Evolutionary conservation across 2,797 vertebrate genomes (phyloP).

Genomic region (Neosalanx taihuensis): DNA sequence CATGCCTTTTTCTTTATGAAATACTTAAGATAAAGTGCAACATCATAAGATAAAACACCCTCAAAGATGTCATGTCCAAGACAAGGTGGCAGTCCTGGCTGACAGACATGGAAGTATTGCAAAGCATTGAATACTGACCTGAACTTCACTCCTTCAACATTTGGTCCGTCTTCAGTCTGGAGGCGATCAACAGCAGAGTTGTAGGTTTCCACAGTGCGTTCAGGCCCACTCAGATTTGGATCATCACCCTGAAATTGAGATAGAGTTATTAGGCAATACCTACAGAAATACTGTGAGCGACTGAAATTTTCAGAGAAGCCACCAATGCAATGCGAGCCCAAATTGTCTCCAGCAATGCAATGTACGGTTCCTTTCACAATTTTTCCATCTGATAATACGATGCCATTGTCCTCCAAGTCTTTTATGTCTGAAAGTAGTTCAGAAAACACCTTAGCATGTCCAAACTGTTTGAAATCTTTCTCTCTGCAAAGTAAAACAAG

Average conservation of each 20-base stretch:
- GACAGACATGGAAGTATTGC: constrained; percentile 35
- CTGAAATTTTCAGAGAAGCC: constrained; percentile 36
- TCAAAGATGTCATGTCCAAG: constrained; percentile 37
- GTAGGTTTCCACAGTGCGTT: constrained; percentile 17
- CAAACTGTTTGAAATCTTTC: constrained; percentile 34
- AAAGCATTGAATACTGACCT: constrained; percentile 27
- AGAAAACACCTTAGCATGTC: constrained; percentile 23
- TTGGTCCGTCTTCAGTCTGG: constrained; percentile 9
- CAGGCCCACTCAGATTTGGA: constrained; percentile 21
- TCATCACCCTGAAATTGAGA: constrained; percentile 10
- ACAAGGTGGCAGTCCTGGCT: constrained; percentile 38
- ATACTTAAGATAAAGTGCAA: constrained; percentile 36
- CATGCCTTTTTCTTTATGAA: constrained; percentile 31
- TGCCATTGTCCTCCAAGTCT: constrained; percentile 21
- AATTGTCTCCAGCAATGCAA: constrained; percentile 29
- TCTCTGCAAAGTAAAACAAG: constrained; percentile 22
- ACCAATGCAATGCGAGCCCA: constrained; percentile 30
- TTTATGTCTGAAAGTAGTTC: constrained; percentile 36
- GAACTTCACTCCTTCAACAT: constrained; percentile 24
- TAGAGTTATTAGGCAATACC: constrained; percentile 25
- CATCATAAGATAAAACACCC: constrained; percentile 40
- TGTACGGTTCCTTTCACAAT: constrained; percentile 21
- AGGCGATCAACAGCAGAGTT: constrained; percentile 16
- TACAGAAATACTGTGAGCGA: constrained; percentile 29
- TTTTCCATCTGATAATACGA: constrained; percentile 13